Evolutionary conservation across 2,797 vertebrate genomes (phyloP).

Genomic region (Gadopsis marmoratus): DNA sequence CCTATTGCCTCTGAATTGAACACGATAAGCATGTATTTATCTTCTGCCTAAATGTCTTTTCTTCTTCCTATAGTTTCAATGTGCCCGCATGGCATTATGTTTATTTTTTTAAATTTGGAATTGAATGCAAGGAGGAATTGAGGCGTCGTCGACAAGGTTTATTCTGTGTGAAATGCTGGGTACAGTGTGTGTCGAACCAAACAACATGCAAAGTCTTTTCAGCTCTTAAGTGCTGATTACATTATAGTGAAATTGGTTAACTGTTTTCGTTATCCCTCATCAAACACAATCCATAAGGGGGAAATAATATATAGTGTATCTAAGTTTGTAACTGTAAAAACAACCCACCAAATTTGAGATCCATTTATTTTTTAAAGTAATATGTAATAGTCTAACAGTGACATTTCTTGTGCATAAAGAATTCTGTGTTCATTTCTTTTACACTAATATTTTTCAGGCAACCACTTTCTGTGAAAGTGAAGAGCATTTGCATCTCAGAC

Average conservation of each 20-base stretch:
- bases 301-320: not conserved
- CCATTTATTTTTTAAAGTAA: not conserved
- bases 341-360: not conserved
- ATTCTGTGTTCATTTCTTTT: not conserved
- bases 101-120: constrained; percentile 37
- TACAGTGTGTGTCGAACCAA: constrained; percentile 29
- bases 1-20: constrained; percentile 5
- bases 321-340: not conserved
- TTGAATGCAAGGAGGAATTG: constrained; percentile 8
- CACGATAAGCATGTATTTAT: not conserved
- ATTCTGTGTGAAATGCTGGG: constrained; percentile 17
- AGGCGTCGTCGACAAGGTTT: constrained; percentile 3
- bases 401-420: not conserved
- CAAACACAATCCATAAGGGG: not conserved
- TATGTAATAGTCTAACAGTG: not conserved
- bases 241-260: not conserved
- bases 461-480: not conserved
- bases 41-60: not conserved
- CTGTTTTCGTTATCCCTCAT: too few relatives aligned
- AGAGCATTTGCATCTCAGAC: constrained; percentile 29
- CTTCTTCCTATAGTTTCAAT: not conserved
- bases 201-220: constrained; percentile 3
- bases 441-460: not conserved
- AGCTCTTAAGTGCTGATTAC: constrained; percentile 4
- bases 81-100: not conserved